These are phyloP conservation scores for Epiblema foenella DNA, from an alignment of 2,888 invertebrate genomes.

Conservation along the genomic window DNA sequence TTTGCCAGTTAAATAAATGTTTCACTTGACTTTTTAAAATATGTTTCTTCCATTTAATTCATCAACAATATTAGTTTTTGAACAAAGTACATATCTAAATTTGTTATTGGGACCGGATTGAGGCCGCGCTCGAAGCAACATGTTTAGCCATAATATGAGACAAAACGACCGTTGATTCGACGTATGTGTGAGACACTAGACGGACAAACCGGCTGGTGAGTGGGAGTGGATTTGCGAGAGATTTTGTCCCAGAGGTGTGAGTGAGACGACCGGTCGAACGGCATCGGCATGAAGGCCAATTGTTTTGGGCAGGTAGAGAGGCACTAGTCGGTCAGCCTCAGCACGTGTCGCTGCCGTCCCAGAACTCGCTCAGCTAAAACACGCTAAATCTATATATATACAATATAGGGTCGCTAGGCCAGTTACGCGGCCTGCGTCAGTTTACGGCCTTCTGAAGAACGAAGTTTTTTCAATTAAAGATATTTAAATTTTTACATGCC, in stretches of 20 bases:
- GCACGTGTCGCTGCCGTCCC: slow-evolving; percentile 16
- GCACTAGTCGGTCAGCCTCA: slow-evolving; percentile 28
- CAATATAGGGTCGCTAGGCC: no score
- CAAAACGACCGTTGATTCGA: slow-evolving; percentile 66
- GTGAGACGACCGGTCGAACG: slow-evolving; percentile 79
- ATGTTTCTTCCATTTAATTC: background rate
- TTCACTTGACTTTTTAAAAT: background rate
- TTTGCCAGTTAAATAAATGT: background rate
- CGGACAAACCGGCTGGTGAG: slow-evolving; percentile 67
- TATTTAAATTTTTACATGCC: no score
- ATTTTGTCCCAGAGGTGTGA: slow-evolving; percentile 66
- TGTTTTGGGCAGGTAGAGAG: slow-evolving; percentile 58
- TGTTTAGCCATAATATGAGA: slow-evolving; percentile 48
- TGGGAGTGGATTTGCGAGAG: slow-evolving; percentile 78
- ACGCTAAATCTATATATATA: no score
- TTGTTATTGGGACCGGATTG: slow-evolving; percentile 16
- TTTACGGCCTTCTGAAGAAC: no score
- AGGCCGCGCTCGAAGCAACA: slow-evolving; percentile 22
- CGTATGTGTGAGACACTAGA: slow-evolving; percentile 56
- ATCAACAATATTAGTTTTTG: background rate
- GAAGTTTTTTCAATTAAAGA: no score
- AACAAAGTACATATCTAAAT: slow-evolving; percentile 20
- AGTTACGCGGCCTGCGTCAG: no score
- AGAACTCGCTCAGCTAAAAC: background rate
- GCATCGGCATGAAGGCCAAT: slow-evolving; percentile 60